Base-by-base conservation (phyloP, 2,888 invertebrate species). In the Coelopa pilipes region DNA sequence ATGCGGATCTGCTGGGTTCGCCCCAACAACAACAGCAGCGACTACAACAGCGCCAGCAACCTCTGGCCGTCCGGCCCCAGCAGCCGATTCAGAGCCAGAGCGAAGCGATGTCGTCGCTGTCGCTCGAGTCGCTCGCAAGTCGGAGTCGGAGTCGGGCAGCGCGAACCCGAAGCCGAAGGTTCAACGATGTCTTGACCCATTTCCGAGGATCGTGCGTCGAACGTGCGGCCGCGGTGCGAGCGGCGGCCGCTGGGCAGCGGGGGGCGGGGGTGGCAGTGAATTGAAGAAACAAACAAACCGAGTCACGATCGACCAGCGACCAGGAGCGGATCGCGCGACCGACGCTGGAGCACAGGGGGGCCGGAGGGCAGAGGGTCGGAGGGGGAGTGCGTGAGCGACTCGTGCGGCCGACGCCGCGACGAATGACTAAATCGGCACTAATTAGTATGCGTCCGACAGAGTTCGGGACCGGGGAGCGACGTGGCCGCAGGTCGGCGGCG, bases 111-210 rank as follows among this genome's bases (percentile, higher is more conserved):
- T 21, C 15, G 24, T 53, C 53, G 67, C 53, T 15, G 24, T 53
- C 53, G 67, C 53, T 15, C 15, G 34, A 34, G 34, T 34, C 34
- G 34, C n/a, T n/a, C n/a, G n/a, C n/a, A 34, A 34, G 34, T 34
- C 34, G 34, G 7, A 2, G 34, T 34, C 7, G 34, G 34, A 34
- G 34, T 34, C 34, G 7, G 7, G 34, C 34, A 34, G 34, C 34
- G 34, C 34, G 34, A 34, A 34, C 34, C 34, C 34, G 34, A 34
- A 34, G 34, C 34, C 34, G 34, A 55, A 57, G 62, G 19, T 49
- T 50, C 24, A 67, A 15, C 50, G 74, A 46, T 71, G 47, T 71
- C 68, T 70, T 74, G 74, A 74, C 74, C 74, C 74, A 74, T 74
- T 74, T 74, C 24, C 10, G 19, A 57, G 34, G 65, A 63, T 74